Evolutionary conservation across 1,140 invertebrate species (phyloP).

Genomic region (Uloborus diversus): DNA sequence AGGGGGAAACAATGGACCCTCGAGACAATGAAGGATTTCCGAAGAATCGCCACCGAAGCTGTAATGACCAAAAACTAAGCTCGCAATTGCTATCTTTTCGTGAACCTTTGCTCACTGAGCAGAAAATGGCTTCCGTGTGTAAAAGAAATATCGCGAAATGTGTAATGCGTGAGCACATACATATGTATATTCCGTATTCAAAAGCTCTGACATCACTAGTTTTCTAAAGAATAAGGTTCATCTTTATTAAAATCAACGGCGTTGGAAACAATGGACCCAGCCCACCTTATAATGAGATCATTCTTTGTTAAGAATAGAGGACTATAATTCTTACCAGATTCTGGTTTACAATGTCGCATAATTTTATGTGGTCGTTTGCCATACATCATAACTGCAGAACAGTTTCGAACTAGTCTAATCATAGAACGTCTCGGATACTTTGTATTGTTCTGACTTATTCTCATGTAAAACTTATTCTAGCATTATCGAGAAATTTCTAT

Average conservation of each 20-base stretch:
- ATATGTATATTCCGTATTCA: not conserved
- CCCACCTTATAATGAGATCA: slow-evolving; percentile 12
- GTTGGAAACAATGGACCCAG: slow-evolving; percentile 1
- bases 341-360: no score
- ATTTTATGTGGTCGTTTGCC: not conserved
- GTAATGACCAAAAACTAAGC: slow-evolving; percentile 17
- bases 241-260: slow-evolving; percentile 3
- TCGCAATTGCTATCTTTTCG: slow-evolving; percentile 3
- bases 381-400: no score
- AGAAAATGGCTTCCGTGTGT: slow-evolving; percentile 19
- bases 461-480: no score
- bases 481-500: no score
- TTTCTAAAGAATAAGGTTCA: no score
- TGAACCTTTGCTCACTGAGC: not conserved
- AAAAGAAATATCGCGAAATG: slow-evolving; percentile 22
- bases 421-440: no score
- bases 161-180: slow-evolving; percentile 1
- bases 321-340: no score
- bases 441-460: no score
- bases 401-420: no score
- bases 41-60: not conserved
- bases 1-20: slow-evolving; percentile 12
- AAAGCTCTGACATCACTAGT: not conserved
- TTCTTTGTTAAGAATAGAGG: not conserved
- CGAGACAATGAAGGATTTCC: slow-evolving; percentile 11